Evolutionary conservation across 1,140 invertebrate genomes (phyloP), one percentile per base, ranked within the genome.

Genomic region (Cydia fagiglandana): DNA sequence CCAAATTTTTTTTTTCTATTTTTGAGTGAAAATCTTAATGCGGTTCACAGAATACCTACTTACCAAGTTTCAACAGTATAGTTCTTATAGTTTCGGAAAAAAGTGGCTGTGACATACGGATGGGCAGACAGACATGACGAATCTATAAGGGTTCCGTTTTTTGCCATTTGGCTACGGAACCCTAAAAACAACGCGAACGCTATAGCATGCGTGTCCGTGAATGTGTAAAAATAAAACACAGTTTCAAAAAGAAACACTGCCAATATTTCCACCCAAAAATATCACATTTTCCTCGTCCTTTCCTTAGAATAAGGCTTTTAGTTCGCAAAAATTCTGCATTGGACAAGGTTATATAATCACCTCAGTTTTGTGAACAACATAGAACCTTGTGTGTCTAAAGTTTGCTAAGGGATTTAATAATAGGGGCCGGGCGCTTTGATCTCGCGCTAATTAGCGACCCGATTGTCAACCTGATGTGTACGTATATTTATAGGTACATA

Each of bases 401-500:
- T n/a, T 61, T 61, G 20, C 7, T 10, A 61, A 17, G 50, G 17
- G 53, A 56, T 61, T 61, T 61, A 61, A 61, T 61, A 61, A 61
- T 61, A 61, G 20, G 24, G 56, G 20, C 7, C 56, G 4, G 17
- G 56, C 6, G 56, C 56, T 61, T 61, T 61, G 56, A 61, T 61
- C 56, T 61, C 56, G 17, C 20, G 56, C 56, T 61, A 61, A 61
- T 61, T 61, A 61, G 56, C 56, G 56, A 61, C 17, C 56, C 10
- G 17, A 61, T 61, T 61, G 56, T 61, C 56, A 24, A 61, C 56
- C 17, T 61, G 15, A 7, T n/a, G 38, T 53, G n/a, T 17, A 53
- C 50, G 56, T 10, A 24, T 61, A 24, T n/a, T n/a, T 61, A 24
- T 61, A 61, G 15, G 20, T 24, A n/a, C n/a, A n/a, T n/a, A n/a